Evolutionary conservation across 2,888 invertebrate genomes (phyloP).

Genomic region (Hypomecis punctinalis): DNA sequence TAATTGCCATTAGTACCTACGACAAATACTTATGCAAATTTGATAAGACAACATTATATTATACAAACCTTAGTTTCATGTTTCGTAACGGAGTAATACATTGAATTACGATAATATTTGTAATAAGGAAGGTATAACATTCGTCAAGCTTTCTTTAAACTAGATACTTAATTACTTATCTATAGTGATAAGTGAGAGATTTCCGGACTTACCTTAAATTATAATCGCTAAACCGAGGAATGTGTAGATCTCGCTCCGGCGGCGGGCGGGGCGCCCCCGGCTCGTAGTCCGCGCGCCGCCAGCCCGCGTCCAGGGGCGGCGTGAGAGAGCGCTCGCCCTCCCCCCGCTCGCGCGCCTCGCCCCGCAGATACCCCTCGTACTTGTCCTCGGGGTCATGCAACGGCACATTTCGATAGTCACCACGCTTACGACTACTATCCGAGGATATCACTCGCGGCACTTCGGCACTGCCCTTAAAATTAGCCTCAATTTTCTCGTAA

Average conservation of each 20-base stretch:
- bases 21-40: too few species aligned
- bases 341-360: conserved; percentile 61
- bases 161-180: background rate
- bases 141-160: too few species aligned
- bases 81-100: too few species aligned
- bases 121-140: too few species aligned
- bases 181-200: background rate
- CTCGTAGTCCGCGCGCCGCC: conserved; percentile 68
- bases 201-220: conserved; percentile 81
- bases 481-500: conserved; percentile 92
- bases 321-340: conserved; percentile 61
- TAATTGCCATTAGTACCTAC: too few species aligned
- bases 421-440: conserved; percentile 84
- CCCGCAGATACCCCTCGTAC: conserved; percentile 73
- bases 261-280: conserved; percentile 53
- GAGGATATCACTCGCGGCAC: conserved; percentile 64
- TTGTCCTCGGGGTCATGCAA: conserved; percentile 89
- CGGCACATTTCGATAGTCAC: conserved; percentile 90
- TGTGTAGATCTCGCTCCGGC: conserved; percentile 86
- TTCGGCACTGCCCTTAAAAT: conserved; percentile 79
- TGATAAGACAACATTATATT: too few species aligned
- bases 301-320: conserved; percentile 63
- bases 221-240: conserved; percentile 86
- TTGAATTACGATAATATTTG: too few species aligned
- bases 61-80: too few species aligned